These are phyloP conservation scores for Dryobotodes eremita DNA, from an alignment of 2,888 invertebrate species.

Conservation along the genomic window DNA sequence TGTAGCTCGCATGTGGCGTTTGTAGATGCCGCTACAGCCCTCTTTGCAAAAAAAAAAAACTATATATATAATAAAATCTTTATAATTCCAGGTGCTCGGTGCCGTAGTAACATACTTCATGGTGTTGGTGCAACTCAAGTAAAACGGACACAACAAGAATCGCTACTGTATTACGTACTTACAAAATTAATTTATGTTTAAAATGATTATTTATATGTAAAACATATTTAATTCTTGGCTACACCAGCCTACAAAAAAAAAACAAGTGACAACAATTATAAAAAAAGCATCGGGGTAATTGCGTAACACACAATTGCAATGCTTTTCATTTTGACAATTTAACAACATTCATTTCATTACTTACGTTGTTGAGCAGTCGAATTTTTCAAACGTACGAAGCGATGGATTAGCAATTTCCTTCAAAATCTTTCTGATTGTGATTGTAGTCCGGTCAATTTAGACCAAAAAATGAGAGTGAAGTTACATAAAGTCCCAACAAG, in stretches of 20 bases:
- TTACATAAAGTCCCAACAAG: no score
- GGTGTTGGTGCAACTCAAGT: conserved; percentile 97
- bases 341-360: background rate
- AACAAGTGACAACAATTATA: background rate
- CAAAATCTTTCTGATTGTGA: background rate
- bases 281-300: background rate
- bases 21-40: no score
- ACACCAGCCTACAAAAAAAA: background rate
- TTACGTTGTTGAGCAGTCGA: no score
- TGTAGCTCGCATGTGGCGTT: no score
- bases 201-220: background rate
- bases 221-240: no score
- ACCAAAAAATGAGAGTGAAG: no score
- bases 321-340: background rate
- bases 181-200: background rate
- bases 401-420: background rate
- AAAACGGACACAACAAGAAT: conserved; percentile 71
- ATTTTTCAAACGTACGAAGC: background rate
- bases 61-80: no score
- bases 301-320: background rate
- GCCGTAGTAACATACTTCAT: conserved; percentile 97
- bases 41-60: no score
- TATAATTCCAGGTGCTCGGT: conserved; percentile 93
- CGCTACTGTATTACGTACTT: background rate
- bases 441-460: no score